Evolutionary conservation across 1,140 invertebrate genomes (phyloP).

Genomic region (Bombus cullumanus): DNA sequence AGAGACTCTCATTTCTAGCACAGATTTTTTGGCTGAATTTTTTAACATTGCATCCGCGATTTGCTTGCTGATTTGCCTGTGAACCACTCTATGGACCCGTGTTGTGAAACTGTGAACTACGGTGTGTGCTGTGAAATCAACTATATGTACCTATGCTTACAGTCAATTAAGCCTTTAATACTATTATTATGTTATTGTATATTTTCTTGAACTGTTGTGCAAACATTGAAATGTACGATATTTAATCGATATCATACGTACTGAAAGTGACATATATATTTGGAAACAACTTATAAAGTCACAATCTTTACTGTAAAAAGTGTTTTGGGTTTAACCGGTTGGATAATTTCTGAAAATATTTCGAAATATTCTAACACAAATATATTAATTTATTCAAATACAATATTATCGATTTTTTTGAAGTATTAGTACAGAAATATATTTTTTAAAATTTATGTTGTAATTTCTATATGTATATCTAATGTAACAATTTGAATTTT

Average conservation of each 20-base stretch:
- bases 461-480: neutral
- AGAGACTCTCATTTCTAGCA: no score
- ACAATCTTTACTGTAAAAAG: no score
- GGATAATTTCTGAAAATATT: neutral
- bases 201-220: neutral
- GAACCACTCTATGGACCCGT: no score
- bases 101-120: no score
- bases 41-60: no score
- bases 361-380: neutral
- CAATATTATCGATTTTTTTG: neutral
- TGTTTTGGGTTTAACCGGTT: neutral
- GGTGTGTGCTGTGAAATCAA: no score
- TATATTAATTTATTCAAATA: neutral
- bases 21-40: no score
- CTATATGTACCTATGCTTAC: no score
- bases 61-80: no score
- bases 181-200: neutral
- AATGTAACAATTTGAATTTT: neutral
- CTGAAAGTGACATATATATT: no score
- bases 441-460: neutral
- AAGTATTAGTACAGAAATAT: neutral
- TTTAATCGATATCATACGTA: neutral
- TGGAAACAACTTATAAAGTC: no score
- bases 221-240: neutral
- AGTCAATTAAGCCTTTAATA: neutral